phyloP scores from a whole-genome alignment of 2,113 vertebrate genomes.

The Mugil cephalus region DNA sequence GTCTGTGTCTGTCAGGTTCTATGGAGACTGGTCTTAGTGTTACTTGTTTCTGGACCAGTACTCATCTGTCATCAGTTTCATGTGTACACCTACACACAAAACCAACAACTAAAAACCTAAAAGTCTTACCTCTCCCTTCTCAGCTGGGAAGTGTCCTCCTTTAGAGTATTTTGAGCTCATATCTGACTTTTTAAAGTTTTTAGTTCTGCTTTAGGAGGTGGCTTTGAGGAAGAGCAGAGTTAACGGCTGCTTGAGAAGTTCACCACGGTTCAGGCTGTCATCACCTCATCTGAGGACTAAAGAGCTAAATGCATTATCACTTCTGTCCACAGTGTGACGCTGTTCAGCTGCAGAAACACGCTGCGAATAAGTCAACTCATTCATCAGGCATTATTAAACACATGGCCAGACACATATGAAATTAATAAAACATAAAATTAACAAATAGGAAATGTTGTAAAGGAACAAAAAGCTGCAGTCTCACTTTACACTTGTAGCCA shows the following conservation, averaged over 20 bases:
- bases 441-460: neutral
- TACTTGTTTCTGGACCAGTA: constrained; percentile 71
- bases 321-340: constrained; percentile 44
- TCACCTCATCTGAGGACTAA: constrained; percentile 29
- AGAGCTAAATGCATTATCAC: constrained; percentile 46
- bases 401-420: neutral
- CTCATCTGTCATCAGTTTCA: constrained; percentile 40
- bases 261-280: constrained; percentile 74
- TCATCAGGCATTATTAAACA: neutral
- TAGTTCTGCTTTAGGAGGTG: constrained; percentile 56
- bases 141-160: neutral
- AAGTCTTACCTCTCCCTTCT: neutral
- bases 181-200: neutral
- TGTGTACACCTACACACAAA: no score
- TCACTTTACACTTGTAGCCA: constrained; percentile 46
- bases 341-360: constrained; percentile 15
- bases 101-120: no score
- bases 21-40: constrained; percentile 78
- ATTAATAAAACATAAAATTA: neutral
- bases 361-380: no score
- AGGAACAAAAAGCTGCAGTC: neutral
- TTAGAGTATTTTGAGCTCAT: neutral
- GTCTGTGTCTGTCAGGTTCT: constrained; percentile 66
- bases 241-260: constrained; percentile 76
- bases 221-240: constrained; percentile 78